Conservation (phyloP, 2,888 invertebrate species). For the Zele albiditarsus region DNA sequence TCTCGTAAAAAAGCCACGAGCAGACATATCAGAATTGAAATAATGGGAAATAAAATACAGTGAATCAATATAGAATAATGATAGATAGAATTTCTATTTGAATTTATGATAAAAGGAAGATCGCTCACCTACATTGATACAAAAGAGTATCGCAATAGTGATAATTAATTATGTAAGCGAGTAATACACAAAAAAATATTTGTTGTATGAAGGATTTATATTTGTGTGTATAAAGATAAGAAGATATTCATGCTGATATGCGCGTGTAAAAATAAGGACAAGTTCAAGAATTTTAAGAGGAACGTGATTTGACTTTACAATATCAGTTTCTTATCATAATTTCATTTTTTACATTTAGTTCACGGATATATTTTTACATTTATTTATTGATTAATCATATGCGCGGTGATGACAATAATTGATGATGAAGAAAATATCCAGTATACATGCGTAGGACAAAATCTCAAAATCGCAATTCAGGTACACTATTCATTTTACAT, state of each 20-base stretch:
- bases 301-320: too few species aligned
- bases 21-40: not conserved
- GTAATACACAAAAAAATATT: not conserved
- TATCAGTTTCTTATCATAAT: too few species aligned
- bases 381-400: too few species aligned
- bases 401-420: too few species aligned
- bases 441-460: too few species aligned
- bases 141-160: too few species aligned
- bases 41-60: not conserved
- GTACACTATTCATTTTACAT: too few species aligned
- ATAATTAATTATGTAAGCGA: not conserved
- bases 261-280: not conserved
- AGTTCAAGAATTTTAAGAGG: too few species aligned
- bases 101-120: not conserved
- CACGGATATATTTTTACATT: too few species aligned
- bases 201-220: not conserved
- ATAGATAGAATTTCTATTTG: not conserved
- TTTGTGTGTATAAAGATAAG: not conserved
- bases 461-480: too few species aligned
- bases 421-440: too few species aligned
- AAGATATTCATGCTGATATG: not conserved
- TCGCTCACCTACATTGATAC: not conserved
- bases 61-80: constrained; percentile 1
- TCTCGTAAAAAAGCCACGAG: not conserved
- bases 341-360: too few species aligned